Evolutionary conservation across 2,888 invertebrate genomes (phyloP), one percentile per base, ranked within the genome.

Genomic region (Lochmaea capreae): DNA sequence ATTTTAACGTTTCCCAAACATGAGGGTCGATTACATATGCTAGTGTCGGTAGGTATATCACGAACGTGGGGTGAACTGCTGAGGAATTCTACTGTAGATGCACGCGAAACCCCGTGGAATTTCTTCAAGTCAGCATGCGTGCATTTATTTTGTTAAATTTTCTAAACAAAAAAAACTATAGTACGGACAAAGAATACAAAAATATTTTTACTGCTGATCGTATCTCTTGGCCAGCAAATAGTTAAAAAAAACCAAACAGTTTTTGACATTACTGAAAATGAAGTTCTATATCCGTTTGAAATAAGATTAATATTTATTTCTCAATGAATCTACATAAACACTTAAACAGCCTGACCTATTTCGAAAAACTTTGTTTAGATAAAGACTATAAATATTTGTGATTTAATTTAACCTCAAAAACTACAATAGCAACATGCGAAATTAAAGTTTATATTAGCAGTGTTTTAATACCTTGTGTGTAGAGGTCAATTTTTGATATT

Each of bases 31-130:
- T 54, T 54, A 54, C 54, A 54, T 54, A 54, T 54, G 54, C 54
- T 54, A 54, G 54, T 54, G 54, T 54, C 54, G 54, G 54, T 54
- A 54, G 54, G 54, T 54, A 54, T 54, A 54, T 18, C 54, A 54
- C 54, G 54, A 54, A 54, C 54, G 16, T 3, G 54, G 18, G 54
- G 54, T 54, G 54, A 54, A 54, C 54, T 18, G 16, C 54, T 54
- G 54, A 54, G 54, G 54, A 18, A 54, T 54, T 54, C 54, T 16
- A 54, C 54, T 18, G 54, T 18, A 54, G 16, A 54, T 54, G 54
- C 54, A 54, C 54, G 16, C 54, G 54, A 54, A 46, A 14, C 6
- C 46, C 46, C 12, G 3, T 11, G 54, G 18, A 54, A 18, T 54
- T 54, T 18, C 10, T 54, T 54, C 16, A 12, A 46, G 46, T 11